Percentiles rank a stretch among this genome's conserved stretches.
phyloP scores from a whole-genome alignment of 1,140 invertebrate genomes.

The Caerostris darwini region DNA sequence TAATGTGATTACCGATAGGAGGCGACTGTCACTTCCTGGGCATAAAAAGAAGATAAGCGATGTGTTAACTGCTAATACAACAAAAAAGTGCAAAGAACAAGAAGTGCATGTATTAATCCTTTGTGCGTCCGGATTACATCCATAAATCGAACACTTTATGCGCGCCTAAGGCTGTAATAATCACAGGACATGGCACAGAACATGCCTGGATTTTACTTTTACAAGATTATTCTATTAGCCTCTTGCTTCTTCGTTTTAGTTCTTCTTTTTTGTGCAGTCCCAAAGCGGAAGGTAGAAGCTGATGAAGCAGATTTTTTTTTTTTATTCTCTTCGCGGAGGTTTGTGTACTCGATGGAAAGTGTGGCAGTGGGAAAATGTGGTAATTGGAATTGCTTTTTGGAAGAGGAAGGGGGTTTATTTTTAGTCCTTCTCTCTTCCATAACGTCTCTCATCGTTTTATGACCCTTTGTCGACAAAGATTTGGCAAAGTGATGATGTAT shows the following conservation, averaged over 20 bases:
- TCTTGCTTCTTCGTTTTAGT: not conserved
- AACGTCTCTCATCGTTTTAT: not conserved
- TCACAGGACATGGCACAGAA: not conserved
- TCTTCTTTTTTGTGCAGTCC: not conserved
- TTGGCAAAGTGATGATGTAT: not conserved
- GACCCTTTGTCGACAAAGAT: not conserved
- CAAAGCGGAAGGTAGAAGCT: conserved; percentile 6
- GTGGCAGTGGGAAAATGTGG: not conserved
- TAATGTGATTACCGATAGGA: conserved; percentile 11
- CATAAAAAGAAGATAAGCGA: not conserved
- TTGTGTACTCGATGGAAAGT: not conserved
- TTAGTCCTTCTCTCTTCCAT: not conserved
- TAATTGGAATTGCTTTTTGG: not conserved
- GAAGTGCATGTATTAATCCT: not conserved
- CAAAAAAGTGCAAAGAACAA: not conserved
- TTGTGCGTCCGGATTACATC: not conserved
- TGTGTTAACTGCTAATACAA: not conserved
- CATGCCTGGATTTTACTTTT: not conserved
- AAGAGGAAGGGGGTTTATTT: not conserved
- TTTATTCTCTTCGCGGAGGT: not conserved
- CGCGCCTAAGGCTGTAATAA: not conserved
- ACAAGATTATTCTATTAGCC: conserved; percentile 54
- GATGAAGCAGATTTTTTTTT: not conserved
- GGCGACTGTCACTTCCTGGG: not conserved
- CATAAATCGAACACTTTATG: conserved; percentile 19